Conservation (phyloP, 1,140 invertebrate genomes). For the Mylabris phalerata region DNA sequence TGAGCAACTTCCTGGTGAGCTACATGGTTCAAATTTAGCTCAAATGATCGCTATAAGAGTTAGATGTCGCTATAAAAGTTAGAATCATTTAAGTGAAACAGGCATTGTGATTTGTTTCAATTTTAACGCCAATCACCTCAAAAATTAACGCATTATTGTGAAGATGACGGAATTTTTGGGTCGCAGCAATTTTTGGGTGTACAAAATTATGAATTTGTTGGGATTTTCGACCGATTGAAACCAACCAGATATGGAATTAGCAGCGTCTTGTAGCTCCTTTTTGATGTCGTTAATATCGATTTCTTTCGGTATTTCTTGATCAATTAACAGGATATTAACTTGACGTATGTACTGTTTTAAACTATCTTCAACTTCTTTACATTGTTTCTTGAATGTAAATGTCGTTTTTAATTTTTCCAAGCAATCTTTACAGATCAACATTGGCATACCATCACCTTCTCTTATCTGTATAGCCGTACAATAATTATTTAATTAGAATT, state of each 20-base stretch:
- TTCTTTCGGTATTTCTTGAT: constrained; percentile 12
- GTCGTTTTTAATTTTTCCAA: constrained; percentile 31
- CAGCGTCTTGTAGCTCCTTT: constrained; percentile 28
- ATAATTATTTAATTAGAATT: not conserved
- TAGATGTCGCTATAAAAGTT: too few species aligned
- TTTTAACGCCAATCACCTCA: too few species aligned
- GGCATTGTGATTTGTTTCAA: too few species aligned
- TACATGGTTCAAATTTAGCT: too few species aligned
- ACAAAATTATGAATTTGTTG: not conserved
- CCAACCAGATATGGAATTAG: constrained; percentile 9
- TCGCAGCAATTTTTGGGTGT: constrained; percentile 1
- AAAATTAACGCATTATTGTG: too few species aligned
- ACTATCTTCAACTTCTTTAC: constrained; percentile 32
- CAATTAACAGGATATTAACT: too few species aligned
- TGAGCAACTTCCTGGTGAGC: too few species aligned
- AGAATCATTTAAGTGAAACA: too few species aligned
- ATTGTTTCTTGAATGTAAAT: constrained; percentile 35
- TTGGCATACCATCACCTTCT: constrained; percentile 33
- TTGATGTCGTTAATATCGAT: constrained; percentile 32
- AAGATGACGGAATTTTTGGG: too few species aligned
- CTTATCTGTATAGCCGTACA: constrained; percentile 21
- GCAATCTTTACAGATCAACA: constrained; percentile 34
- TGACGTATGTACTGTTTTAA: constrained; percentile 27
- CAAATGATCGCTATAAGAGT: too few species aligned
- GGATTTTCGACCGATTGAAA: not conserved